Evolutionary conservation across 1,140 invertebrate species (phyloP).

Genomic region (Zaprionus camerounensis): DNA sequence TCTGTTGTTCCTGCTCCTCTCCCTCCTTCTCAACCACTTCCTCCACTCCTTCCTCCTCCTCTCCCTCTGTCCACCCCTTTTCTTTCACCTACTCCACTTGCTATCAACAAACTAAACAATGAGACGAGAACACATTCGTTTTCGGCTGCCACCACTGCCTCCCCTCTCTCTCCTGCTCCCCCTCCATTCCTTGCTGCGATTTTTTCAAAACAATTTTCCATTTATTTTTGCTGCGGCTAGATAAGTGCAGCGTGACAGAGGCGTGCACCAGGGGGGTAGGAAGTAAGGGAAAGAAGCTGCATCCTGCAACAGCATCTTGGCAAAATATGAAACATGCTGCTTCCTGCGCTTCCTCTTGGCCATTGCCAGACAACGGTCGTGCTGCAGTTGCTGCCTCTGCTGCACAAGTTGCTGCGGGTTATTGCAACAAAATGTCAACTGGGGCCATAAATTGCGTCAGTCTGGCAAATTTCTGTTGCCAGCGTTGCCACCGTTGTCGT

Average conservation of each 20-base stretch:
- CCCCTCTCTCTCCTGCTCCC: too few species aligned
- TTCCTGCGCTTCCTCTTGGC: slow-evolving; percentile 46
- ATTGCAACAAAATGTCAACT: slow-evolving; percentile 79
- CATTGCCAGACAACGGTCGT: background rate
- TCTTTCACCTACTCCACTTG: background rate
- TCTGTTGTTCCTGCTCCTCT: background rate
- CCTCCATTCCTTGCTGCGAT: slow-evolving; percentile 1
- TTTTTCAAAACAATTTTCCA: slow-evolving; percentile 33
- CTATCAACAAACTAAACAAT: slow-evolving; percentile 39
- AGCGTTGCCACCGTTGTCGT: slow-evolving; percentile 22
- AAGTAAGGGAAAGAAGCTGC: background rate
- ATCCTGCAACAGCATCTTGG: slow-evolving; percentile 45
- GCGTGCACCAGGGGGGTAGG: background rate
- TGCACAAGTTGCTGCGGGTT: slow-evolving; percentile 57
- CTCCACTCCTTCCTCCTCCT: too few species aligned
- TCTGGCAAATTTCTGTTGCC: slow-evolving; percentile 67
- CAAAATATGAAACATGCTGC: slow-evolving; percentile 78
- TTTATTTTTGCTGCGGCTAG: slow-evolving; percentile 1
- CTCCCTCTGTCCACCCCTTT: background rate
- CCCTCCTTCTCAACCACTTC: background rate
- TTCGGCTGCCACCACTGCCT: slow-evolving; percentile 35
- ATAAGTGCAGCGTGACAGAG: slow-evolving; percentile 7
- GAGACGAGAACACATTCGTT: slow-evolving; percentile 33
- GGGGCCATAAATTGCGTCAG: slow-evolving; percentile 76
- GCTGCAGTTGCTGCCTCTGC: slow-evolving; percentile 16